Evolutionary conservation across 2,797 vertebrate species (phyloP).

Genomic region (Galago senegalensis): DNA sequence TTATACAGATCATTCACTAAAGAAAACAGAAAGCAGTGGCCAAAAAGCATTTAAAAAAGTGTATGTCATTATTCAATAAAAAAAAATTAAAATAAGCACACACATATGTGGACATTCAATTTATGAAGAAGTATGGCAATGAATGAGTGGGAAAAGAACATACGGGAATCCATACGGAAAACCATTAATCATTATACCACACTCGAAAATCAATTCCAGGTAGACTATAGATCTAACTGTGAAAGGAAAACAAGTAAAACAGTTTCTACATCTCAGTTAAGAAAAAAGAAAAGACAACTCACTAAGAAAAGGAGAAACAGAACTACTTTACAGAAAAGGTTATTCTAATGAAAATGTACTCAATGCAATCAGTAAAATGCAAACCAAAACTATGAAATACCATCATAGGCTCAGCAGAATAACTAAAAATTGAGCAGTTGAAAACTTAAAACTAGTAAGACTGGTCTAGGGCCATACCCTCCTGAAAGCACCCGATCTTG

Average conservation of each 20-base stretch:
- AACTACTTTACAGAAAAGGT: not conserved
- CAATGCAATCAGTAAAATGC: conserved; percentile 1
- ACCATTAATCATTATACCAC: not conserved
- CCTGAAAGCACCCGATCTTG: too few relatives aligned
- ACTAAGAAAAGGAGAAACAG: conserved; percentile 21
- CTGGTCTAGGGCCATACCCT: too few relatives aligned
- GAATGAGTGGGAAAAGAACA: not conserved
- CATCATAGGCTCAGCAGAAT: not conserved
- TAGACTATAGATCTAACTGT: not conserved
- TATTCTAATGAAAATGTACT: conserved; percentile 27
- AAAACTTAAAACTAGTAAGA: not conserved
- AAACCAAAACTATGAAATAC: conserved; percentile 34
- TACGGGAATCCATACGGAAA: not conserved
- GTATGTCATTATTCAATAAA: not conserved
- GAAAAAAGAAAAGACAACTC: not conserved
- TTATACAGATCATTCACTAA: not conserved
- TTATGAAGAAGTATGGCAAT: not conserved
- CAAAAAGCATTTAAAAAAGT: not conserved
- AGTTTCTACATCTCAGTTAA: not conserved
- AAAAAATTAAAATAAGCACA: not conserved
- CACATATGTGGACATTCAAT: not conserved
- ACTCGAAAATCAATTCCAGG: conserved; percentile 8
- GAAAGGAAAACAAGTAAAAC: conserved; percentile 3
- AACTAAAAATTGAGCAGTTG: conserved; percentile 35
- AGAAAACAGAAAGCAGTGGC: not conserved